Evolutionary conservation across 2,797 vertebrate genomes (phyloP).

Genomic region (Ptychadena robeensis): DNA sequence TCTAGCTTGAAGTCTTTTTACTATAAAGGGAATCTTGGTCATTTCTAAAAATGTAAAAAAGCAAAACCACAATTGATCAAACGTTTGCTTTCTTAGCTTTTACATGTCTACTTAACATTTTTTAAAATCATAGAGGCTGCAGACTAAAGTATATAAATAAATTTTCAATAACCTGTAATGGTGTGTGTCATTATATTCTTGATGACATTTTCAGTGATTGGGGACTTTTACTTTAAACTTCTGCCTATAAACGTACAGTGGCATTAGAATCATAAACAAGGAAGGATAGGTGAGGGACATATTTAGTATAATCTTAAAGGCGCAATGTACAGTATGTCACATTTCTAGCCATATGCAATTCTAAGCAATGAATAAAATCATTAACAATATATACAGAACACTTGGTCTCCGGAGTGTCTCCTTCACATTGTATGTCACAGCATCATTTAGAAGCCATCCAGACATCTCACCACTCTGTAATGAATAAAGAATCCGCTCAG

Average conservation of each 20-base stretch:
- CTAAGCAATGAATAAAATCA: constrained; percentile 43
- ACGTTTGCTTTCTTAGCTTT: no score
- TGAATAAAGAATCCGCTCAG: constrained; percentile 43
- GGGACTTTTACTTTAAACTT: neutral
- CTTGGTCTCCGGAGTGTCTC: constrained; percentile 14
- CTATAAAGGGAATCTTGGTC: no score
- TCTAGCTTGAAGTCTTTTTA: no score
- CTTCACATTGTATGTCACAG: constrained; percentile 47
- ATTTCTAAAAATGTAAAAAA: no score
- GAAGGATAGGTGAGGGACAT: constrained; percentile 10
- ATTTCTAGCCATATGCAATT: constrained; percentile 32
- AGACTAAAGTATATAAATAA: no score
- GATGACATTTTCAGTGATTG: neutral
- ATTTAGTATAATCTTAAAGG: constrained; percentile 27
- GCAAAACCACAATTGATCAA: no score
- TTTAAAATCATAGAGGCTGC: no score
- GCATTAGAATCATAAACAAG: constrained; percentile 6
- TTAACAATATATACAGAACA: constrained; percentile 43
- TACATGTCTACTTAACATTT: no score
- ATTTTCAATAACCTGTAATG: no score
- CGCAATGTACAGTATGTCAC: constrained; percentile 36
- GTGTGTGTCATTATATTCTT: no score
- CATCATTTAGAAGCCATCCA: constrained; percentile 45
- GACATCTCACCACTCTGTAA: constrained; percentile 46
- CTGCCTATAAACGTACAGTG: neutral